phyloP scores from a whole-genome alignment of 2,113 vertebrate genomes.

The Corythaeola cristata region DNA sequence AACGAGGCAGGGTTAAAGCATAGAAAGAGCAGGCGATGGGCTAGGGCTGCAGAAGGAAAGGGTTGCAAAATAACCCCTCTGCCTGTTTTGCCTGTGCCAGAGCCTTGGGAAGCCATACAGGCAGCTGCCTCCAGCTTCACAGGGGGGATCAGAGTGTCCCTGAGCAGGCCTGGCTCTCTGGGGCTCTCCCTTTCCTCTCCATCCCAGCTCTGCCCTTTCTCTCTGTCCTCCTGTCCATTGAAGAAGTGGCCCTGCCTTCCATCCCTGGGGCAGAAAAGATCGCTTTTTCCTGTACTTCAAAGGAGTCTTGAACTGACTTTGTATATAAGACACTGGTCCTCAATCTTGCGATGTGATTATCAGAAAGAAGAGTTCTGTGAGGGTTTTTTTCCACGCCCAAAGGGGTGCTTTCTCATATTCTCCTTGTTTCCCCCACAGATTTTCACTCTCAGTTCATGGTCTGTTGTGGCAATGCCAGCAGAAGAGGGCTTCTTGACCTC shows the following conservation, averaged over 20 bases:
- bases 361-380: constrained; percentile 21
- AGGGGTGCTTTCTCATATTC: constrained; percentile 58
- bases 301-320: neutral
- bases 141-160: neutral
- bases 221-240: neutral
- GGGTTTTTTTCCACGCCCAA: neutral
- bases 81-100: neutral
- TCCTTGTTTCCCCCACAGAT: constrained; percentile 72
- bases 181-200: neutral
- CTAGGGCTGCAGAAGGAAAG: neutral
- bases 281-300: neutral
- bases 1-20: neutral
- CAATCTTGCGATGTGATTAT: neutral
- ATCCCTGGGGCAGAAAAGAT: neutral
- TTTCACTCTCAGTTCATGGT: constrained; percentile 69
- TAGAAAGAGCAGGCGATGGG: neutral
- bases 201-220: neutral
- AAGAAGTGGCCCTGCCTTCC: neutral
- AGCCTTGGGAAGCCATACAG: neutral
- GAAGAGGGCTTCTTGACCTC: constrained; percentile 67
- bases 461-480: constrained; percentile 69
- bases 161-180: neutral
- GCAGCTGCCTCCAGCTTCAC: neutral
- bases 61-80: neutral
- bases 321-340: neutral